These are phyloP conservation scores for Sebastiscus tertius DNA, from an alignment of 2,797 vertebrate species.

Conservation along the genomic window DNA sequence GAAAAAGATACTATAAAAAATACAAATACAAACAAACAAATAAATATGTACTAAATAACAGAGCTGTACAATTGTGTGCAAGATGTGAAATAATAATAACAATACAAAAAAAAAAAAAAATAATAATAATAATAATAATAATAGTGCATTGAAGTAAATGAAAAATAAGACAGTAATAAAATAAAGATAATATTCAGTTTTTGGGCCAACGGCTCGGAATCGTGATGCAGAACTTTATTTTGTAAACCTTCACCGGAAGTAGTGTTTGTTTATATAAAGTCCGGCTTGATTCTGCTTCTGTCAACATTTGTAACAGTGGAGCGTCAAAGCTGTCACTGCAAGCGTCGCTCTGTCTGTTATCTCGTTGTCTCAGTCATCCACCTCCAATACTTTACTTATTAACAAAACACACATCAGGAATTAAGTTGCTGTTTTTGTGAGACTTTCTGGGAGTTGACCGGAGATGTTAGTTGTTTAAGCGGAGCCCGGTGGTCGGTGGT, in stretches of 20 bases:
- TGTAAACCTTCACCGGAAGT: constrained; percentile 31
- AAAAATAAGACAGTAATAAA: too few species aligned
- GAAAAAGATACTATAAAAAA: too few species aligned
- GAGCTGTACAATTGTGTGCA: too few species aligned
- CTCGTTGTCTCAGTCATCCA: neutral
- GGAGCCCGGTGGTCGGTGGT: neutral
- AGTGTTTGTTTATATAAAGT: neutral
- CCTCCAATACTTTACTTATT: too few species aligned
- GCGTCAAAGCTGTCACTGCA: constrained; percentile 19
- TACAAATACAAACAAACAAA: too few species aligned
- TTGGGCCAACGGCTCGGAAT: neutral
- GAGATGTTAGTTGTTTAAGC: neutral
- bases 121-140: too few species aligned
- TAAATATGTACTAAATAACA: too few species aligned
- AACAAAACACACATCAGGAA: too few species aligned
- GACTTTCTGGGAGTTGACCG: neutral
- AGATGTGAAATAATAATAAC: too few species aligned
- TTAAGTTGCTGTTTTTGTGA: neutral
- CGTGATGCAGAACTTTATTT: constrained; percentile 9
- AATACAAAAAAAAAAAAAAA: too few species aligned
- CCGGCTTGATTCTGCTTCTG: neutral
- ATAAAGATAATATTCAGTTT: too few species aligned
- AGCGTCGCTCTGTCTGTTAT: neutral
- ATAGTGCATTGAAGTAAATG: too few species aligned
- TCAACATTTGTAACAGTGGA: neutral